Evolutionary conservation across 2,888 invertebrate genomes (phyloP).

Genomic region (Drosophila gaucha): DNA sequence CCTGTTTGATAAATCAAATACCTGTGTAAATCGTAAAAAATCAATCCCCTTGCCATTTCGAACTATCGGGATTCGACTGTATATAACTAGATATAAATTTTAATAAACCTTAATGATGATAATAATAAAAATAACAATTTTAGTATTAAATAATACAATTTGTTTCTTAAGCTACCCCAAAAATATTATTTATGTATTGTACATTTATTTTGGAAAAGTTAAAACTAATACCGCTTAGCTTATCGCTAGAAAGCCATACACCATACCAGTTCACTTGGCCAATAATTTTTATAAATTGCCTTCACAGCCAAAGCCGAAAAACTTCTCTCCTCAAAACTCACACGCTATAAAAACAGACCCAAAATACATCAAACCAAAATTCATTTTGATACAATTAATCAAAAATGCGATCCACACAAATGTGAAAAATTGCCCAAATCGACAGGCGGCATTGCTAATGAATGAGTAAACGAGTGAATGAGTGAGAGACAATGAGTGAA

Average conservation of each 20-base stretch:
- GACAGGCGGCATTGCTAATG: slow-evolving; percentile 59
- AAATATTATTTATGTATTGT: background rate
- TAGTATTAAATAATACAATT: no score
- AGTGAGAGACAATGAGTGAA: slow-evolving; percentile 5
- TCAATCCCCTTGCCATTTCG: no score
- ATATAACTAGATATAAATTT: no score
- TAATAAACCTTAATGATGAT: no score
- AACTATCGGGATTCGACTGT: no score
- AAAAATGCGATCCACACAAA: slow-evolving; percentile 58
- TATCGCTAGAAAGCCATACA: slow-evolving; percentile 6
- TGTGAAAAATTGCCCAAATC: slow-evolving; percentile 65
- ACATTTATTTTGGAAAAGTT: no score
- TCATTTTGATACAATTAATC: slow-evolving; percentile 61
- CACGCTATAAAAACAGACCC: slow-evolving; percentile 28
- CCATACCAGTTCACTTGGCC: slow-evolving; percentile 14
- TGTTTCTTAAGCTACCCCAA: no score
- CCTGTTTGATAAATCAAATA: no score
- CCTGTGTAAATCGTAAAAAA: no score
- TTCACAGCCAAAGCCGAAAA: slow-evolving; percentile 22
- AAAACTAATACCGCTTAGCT: background rate
- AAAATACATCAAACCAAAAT: slow-evolving; percentile 15
- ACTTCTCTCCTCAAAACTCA: slow-evolving; percentile 20
- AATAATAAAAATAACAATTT: no score
- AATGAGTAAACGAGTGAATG: slow-evolving; percentile 41
- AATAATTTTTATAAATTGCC: slow-evolving; percentile 33